Evolutionary conservation across 2,888 invertebrate genomes (phyloP), one percentile per base, ranked within the genome.

Genomic region (Drosophila affinis): DNA sequence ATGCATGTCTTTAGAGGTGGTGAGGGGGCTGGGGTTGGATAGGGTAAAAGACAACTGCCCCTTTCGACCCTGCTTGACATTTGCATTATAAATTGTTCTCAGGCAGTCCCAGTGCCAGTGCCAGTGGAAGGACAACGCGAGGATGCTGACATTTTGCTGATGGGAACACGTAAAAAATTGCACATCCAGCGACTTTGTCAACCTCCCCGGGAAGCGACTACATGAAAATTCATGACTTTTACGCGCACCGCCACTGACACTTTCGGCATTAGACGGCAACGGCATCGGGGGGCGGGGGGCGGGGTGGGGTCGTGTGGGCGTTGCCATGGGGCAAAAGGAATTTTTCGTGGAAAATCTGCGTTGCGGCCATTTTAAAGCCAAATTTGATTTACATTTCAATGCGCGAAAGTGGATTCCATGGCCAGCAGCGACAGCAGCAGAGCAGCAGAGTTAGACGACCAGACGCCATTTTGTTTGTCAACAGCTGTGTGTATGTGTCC

Each of bases 131-230:
- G 52, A 62, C 57, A 79, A 6, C 39, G 52, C 21, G 52, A 52
- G 69, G 62, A 62, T 62, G 51, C 75, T 85, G 85, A 85, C 85
- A 85, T 75, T 89, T 85, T 79, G 82, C 39, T 85, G 87, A 85
- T 85, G 88, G 82, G 70, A 85, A 85, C 85, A 85, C 85, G 85
- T 85, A 85, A 85, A 89, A 85, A 85, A 85, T 85, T 89, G 85
- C 88, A 87, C 82, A 87, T 81, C 77, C 74, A 69, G 79, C 72
- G 77, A 81, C 79, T 82, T 79, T 82, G 88, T 87, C 82, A 85
- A 39, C 39, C 14, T n/a, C 12, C 71, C 53, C 70, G 54, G 14
- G 48, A 32, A 58, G 48, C 68, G 56, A 86, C 74, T 83, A 88
- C 84, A 83, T 83, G 83, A 86, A 83, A 83, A 83, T 83, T 83